Evolutionary conservation across 2,888 invertebrate species (phyloP).

Genomic region (Mystacides longicornis): DNA sequence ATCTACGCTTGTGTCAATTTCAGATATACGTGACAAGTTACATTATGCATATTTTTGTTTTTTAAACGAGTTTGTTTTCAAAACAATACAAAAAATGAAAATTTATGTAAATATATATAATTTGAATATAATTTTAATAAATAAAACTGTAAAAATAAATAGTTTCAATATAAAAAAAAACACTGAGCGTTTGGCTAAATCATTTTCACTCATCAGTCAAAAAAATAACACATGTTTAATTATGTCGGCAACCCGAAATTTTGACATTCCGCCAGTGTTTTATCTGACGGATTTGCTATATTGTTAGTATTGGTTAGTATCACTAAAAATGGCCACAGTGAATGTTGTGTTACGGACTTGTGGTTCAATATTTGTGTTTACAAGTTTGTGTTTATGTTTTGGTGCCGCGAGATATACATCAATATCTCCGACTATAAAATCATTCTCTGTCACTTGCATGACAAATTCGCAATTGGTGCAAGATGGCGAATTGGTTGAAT

Average conservation of each 20-base stretch:
- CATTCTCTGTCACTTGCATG: constrained; percentile 32
- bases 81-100: no score
- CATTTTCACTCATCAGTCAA: background rate
- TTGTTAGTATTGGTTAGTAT: constrained; percentile 9
- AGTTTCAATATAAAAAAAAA: background rate
- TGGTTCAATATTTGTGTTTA: constrained; percentile 38
- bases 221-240: background rate
- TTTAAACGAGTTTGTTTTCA: no score
- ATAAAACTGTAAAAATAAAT: no score
- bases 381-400: constrained; percentile 33
- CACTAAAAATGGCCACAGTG: constrained; percentile 38
- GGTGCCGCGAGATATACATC: constrained; percentile 29
- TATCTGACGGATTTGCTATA: constrained; percentile 5
- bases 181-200: background rate
- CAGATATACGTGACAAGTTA: no score
- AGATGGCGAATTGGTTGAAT: constrained; percentile 3
- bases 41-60: no score
- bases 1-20: no score
- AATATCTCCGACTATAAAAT: constrained; percentile 36
- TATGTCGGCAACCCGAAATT: background rate
- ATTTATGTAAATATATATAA: no score
- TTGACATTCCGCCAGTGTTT: background rate
- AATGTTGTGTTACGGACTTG: constrained; percentile 43
- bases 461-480: background rate
- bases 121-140: no score